Evolutionary conservation across 2,797 vertebrate species (phyloP).

Genomic region (Phrynocephalus forsythii): DNA sequence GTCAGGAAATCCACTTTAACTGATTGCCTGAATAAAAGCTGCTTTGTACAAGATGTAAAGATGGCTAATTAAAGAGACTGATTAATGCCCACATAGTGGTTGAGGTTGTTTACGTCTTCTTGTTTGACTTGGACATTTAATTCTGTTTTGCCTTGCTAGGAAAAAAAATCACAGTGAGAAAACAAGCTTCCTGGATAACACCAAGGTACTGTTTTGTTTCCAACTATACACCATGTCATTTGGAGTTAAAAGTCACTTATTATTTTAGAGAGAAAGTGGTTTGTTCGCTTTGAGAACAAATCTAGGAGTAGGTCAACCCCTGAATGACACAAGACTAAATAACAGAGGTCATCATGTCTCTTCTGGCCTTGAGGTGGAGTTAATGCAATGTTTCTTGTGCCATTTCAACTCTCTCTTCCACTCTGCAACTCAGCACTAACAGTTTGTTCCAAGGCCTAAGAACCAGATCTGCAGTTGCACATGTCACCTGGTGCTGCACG

Average conservation of each 20-base stretch:
- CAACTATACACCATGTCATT: constrained; percentile 44
- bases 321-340: constrained; percentile 4
- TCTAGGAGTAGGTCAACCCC: not conserved
- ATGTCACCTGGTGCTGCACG: not conserved
- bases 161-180: constrained; percentile 43
- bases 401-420: not conserved
- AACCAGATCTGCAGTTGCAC: not conserved
- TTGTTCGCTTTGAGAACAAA: constrained; percentile 1
- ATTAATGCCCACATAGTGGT: constrained; percentile 57
- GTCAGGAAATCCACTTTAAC: constrained; percentile 72
- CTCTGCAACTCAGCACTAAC: not conserved
- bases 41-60: constrained; percentile 66
- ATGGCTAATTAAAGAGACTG: constrained; percentile 72
- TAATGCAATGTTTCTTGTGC: not conserved
- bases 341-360: not conserved
- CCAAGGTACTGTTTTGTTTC: constrained; percentile 45
- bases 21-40: constrained; percentile 63
- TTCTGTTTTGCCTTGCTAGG: constrained; percentile 53
- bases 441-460: not conserved
- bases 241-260: constrained; percentile 63
- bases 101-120: constrained; percentile 48
- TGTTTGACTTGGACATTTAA: constrained; percentile 57
- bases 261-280: constrained; percentile 56
- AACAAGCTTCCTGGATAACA: constrained; percentile 60
- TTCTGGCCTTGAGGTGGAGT: not conserved